Evolutionary conservation across 2,797 vertebrate species (phyloP), one percentile per base, ranked within the genome.

Genomic region (Cyprinodon diabolis): DNA sequence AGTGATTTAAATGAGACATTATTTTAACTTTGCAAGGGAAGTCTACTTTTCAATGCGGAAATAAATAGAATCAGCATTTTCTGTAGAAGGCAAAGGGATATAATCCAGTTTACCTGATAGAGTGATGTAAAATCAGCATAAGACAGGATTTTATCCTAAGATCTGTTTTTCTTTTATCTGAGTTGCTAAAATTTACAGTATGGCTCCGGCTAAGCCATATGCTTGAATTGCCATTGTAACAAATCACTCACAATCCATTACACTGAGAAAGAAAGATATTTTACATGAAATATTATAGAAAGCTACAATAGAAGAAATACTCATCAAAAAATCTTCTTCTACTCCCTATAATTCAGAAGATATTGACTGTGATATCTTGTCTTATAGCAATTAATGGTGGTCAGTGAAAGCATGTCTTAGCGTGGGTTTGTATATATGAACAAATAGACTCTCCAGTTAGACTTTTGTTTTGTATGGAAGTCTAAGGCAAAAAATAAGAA

Each of bases 381-480:
- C 66, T 72, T 56, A 23, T 75, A 58, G 6, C 51, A 21, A 23
- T 35, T 30, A 21, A 69, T 65, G 56, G 56, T 23, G 4, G 19
- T 73, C 77, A 70, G 68, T 82, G 25, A 49, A 5, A 23, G 52
- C 54, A 54, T 82, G 76, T 84, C 69, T 77, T 68, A 76, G 66
- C 30, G 51, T 68, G 45, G 65, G 45, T 65, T 52, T 55, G 17
- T 4, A 65, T 67, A 70, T 67, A 7, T 69, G 71, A 43, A 30
- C 30, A 30, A 30, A 30, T 30, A 30, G 30, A 30, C 30, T 30
- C 30, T 62, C 37, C 35, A 45, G 66, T 6, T 45, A 11, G 25
- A 37, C 4, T 52, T 37, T 7, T 6, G 15, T 19, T 3, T 21
- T 47, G 5, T 30, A 21, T 19, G 68, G 45, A 55, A 63, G 72